Conservation (phyloP, 2,888 invertebrate species). For the Steromphala cineraria region DNA sequence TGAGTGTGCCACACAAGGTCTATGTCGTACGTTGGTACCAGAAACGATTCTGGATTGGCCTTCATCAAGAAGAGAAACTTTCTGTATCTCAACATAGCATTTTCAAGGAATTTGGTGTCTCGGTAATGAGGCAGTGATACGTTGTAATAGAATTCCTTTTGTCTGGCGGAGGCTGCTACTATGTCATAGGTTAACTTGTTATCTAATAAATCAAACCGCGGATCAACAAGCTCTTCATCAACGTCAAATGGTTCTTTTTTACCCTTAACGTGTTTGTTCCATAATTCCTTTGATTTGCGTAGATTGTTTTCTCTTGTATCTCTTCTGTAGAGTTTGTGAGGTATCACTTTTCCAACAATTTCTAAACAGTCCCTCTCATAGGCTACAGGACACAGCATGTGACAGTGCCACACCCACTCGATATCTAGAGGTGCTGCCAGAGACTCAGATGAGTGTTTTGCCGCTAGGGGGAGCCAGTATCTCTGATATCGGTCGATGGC, state of each 20-base stretch:
- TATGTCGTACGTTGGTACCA: slow-evolving; percentile 77
- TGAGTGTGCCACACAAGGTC: slow-evolving; percentile 77
- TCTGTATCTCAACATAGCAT: slow-evolving; percentile 74
- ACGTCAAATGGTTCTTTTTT: slow-evolving; percentile 56
- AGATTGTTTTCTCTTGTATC: slow-evolving; percentile 62
- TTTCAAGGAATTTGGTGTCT: slow-evolving; percentile 74
- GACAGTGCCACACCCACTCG: slow-evolving; percentile 77
- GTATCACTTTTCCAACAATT: slow-evolving; percentile 68
- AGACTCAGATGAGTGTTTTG: slow-evolving; percentile 60
- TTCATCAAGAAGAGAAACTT: slow-evolving; percentile 75
- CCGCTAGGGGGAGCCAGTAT: slow-evolving; percentile 76
- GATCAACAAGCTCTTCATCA: background rate
- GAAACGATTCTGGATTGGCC: slow-evolving; percentile 73
- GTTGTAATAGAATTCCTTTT: slow-evolving; percentile 77
- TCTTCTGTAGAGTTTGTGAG: slow-evolving; percentile 73
- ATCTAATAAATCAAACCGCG: background rate
- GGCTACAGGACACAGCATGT: slow-evolving; percentile 70
- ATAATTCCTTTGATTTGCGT: slow-evolving; percentile 58
- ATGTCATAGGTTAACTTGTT: slow-evolving; percentile 70
- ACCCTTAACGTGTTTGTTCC: slow-evolving; percentile 40
- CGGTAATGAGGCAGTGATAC: slow-evolving; percentile 77
- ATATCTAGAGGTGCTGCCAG: slow-evolving; percentile 77
- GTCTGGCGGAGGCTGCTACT: slow-evolving; percentile 74
- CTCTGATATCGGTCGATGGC: slow-evolving; percentile 76
- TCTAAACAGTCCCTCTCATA: slow-evolving; percentile 69